A percentile compares a stretch with the other conserved stretches of the same genome.
Evolutionary conservation across 2,113 vertebrate genomes (phyloP).

Genomic region (Thunnus thynnus): DNA sequence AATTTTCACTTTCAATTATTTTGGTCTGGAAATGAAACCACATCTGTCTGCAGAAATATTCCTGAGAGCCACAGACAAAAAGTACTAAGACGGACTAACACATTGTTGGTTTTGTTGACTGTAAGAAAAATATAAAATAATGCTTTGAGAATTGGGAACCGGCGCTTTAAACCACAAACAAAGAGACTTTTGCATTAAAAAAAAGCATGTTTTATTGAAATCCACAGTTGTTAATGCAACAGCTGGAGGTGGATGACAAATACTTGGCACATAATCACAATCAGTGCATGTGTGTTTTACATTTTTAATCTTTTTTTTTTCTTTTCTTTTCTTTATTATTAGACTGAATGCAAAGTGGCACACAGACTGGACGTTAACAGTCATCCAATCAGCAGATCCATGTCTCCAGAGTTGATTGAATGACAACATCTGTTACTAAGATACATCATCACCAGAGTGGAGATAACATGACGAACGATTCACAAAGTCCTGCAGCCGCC

Average conservation of each 20-base stretch:
- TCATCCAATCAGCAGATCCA: conserved; percentile 25
- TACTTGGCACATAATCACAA: conserved; percentile 14
- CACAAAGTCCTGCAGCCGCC: not conserved
- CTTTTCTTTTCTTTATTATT: not conserved
- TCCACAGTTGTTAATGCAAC: conserved; percentile 9
- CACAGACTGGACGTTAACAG: not conserved
- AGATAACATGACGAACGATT: conserved; percentile 68
- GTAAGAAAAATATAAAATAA: too few relatives aligned
- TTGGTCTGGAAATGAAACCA: too few relatives aligned
- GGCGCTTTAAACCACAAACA: not conserved
- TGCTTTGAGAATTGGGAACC: too few relatives aligned
- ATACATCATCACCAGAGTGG: conserved; percentile 77
- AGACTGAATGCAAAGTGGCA: not conserved
- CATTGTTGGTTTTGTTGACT: too few relatives aligned
- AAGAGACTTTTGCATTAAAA: not conserved
- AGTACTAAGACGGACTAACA: too few relatives aligned
- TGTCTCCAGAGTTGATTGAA: conserved; percentile 15
- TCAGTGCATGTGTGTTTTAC: not conserved
- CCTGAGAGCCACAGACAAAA: too few relatives aligned
- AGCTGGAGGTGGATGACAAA: conserved; percentile 9
- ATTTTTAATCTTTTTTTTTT: too few relatives aligned
- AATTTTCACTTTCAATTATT: too few relatives aligned
- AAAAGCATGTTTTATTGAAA: conserved; percentile 26
- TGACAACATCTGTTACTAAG: conserved; percentile 47
- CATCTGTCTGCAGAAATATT: too few relatives aligned